Percentiles rank a stretch among this genome's conserved stretches.
These are phyloP conservation scores for Nymphalis c-album DNA, from an alignment of 2,888 invertebrate species.

Conservation along the genomic window DNA sequence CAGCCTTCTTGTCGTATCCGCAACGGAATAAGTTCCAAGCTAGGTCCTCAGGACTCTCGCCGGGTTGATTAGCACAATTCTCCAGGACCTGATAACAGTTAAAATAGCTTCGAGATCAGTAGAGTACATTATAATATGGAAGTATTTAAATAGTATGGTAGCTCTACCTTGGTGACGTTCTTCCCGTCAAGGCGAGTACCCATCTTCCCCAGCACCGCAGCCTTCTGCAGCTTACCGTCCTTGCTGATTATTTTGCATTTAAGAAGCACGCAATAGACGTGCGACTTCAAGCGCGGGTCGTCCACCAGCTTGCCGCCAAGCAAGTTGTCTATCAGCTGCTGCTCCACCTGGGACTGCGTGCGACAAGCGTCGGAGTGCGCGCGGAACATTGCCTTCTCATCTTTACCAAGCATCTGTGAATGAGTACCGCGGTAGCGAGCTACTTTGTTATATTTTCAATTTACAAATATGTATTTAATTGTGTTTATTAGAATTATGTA, in stretches of 20 bases:
- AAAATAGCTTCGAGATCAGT: too few species aligned
- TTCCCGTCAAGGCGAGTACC: constrained; percentile 51
- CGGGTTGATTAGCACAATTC: constrained; percentile 61
- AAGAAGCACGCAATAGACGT: constrained; percentile 71
- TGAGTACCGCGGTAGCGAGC: too few species aligned
- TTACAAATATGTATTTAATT: too few species aligned
- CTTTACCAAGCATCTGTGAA: constrained; percentile 61
- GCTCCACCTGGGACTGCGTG: constrained; percentile 51
- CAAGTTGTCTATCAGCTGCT: constrained; percentile 52
- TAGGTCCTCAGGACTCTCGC: constrained; percentile 63
- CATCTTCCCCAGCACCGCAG: constrained; percentile 59
- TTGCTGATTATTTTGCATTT: constrained; percentile 70
- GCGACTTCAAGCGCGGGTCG: constrained; percentile 52
- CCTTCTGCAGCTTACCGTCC: constrained; percentile 72
- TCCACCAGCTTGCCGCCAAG: constrained; percentile 50
- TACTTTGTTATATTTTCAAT: too few species aligned
- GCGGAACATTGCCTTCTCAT: constrained; percentile 71
- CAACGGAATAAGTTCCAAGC: constrained; percentile 75
- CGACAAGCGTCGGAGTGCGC: constrained; percentile 68
- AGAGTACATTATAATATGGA: too few species aligned
- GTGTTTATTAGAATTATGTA: too few species aligned
- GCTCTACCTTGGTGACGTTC: constrained; percentile 61
- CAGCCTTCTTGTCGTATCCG: constrained; percentile 67
- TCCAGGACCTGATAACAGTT: constrained; percentile 56
- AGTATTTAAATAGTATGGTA: neutral